Conservation (phyloP, 2,797 vertebrate species). For the Chaetophractus vellerosus region DNA sequence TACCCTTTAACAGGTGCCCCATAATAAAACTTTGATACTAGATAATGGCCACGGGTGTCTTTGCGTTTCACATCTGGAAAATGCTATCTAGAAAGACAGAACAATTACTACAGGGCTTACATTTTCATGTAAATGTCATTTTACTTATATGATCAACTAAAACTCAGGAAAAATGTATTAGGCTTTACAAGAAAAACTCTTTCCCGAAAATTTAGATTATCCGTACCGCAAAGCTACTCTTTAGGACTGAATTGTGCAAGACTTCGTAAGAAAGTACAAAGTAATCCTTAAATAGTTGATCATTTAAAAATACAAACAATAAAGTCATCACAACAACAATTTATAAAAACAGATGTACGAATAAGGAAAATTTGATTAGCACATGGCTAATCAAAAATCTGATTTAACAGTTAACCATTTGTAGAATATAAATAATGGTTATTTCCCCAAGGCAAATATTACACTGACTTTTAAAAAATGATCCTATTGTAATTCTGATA, state of each 20-base stretch:
- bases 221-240: background rate
- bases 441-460: background rate
- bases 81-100: conserved; percentile 31
- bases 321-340: conserved; percentile 50
- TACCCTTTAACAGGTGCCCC: background rate
- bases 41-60: background rate
- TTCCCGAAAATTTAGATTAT: conserved; percentile 54
- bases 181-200: conserved; percentile 12
- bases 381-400: conserved; percentile 49
- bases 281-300: conserved; percentile 58
- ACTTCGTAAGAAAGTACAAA: conserved; percentile 38
- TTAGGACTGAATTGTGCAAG: conserved; percentile 20
- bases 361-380: conserved; percentile 7
- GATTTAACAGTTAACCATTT: background rate
- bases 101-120: background rate
- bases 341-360: conserved; percentile 50
- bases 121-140: background rate
- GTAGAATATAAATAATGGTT: no score
- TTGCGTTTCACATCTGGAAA: conserved; percentile 45
- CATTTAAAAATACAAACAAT: conserved; percentile 56
- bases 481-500: no score
- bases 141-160: conserved; percentile 45
- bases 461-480: background rate
- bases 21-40: conserved; percentile 40
- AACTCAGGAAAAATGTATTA: conserved; percentile 2